Evolutionary conservation across 2,888 invertebrate species (phyloP).

Genomic region (Hoplodrina blanda): DNA sequence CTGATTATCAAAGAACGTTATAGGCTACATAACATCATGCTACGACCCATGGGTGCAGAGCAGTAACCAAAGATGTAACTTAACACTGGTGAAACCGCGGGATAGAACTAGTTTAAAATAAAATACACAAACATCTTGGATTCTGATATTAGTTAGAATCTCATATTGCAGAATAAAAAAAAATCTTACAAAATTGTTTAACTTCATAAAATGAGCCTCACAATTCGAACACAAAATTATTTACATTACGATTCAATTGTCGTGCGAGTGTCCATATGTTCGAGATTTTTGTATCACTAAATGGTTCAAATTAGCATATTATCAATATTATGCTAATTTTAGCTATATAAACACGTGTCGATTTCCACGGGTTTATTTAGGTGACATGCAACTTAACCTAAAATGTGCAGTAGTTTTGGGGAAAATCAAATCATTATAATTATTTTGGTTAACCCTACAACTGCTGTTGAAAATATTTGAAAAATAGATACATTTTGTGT

Average conservation of each 20-base stretch:
- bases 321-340: constrained; percentile 73
- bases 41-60: no score
- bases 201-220: background rate
- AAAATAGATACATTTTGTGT: background rate
- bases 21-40: no score
- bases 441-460: background rate
- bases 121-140: no score
- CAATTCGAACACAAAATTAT: constrained; percentile 60
- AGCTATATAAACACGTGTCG: constrained; percentile 73
- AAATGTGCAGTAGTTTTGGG: background rate
- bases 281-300: constrained; percentile 68
- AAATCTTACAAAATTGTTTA: background rate
- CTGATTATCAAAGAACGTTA: no score
- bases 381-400: constrained; percentile 45
- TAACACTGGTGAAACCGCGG: no score
- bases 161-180: background rate
- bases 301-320: constrained; percentile 67
- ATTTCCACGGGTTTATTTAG: constrained; percentile 57
- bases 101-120: no score
- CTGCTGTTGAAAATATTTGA: no score
- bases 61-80: no score
- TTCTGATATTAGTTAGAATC: no score
- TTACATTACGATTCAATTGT: constrained; percentile 67
- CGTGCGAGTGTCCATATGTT: constrained; percentile 79
- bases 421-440: background rate